Base-by-base conservation (phyloP, 2,888 invertebrate genomes). In the Ectemnius continuus region DNA sequence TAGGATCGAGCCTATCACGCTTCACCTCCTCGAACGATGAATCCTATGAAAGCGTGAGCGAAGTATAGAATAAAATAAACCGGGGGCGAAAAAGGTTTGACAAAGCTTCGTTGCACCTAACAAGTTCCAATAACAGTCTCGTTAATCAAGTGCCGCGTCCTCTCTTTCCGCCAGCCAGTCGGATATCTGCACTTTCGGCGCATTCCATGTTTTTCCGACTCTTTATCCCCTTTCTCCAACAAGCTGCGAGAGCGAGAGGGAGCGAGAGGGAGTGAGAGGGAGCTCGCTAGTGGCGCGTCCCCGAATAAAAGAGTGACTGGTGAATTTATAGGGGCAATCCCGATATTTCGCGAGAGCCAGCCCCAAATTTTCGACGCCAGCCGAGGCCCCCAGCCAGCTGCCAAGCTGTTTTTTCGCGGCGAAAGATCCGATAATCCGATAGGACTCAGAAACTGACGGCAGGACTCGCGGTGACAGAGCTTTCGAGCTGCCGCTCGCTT, bases 71-170 rank as follows among this genome's bases (percentile, higher is more conserved):
- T 52, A 52, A 11, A 26, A 58, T 13, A 13, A 36, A 52, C 36
- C 11, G 28, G 56, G n/a, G 23, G 28, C n/a, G 16, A 70, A 75
- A 76, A 71, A 64, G 59, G 62, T 52, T 60, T 66, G 65, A 67
- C 65, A 67, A 63, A 48, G 63, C 65, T 75, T 83, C 79, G 85
- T 84, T 82, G 80, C 75, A 79, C 84, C 82, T 83, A 87, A 88
- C 84, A 84, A 86, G 84, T 85, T 85, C 82, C 87, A 86, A 86
- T 86, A 86, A 86, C 84, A 80, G 71, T 77, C 82, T 85, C 85
- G 85, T 88, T 87, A 86, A 87, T 88, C 87, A 85, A 87, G 82
- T 78, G 70, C 73, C 82, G 82, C 78, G 83, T 86, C 83, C 36
- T 36, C 36, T 36, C 8, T 36, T 36, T 36, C 81, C 81, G 78